phyloP scores from a whole-genome alignment of 2,888 invertebrate species.

The Pilophorus perplexus region DNA sequence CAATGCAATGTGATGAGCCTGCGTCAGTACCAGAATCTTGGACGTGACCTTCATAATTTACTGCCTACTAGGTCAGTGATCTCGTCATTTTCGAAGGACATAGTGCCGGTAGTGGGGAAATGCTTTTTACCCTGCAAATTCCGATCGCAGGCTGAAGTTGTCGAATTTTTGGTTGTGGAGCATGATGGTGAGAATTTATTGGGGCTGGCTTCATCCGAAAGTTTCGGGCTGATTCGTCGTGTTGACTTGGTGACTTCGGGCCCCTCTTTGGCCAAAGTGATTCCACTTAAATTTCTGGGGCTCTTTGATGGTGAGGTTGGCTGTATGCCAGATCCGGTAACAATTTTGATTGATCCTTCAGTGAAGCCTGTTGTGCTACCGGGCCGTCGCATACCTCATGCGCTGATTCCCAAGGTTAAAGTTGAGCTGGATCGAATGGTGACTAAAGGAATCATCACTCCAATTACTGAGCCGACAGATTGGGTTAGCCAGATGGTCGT shows the following conservation, averaged over 20 bases:
- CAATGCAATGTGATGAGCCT: neutral
- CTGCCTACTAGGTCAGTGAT: neutral
- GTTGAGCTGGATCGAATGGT: slow-evolving; percentile 45
- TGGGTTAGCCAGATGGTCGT: slow-evolving; percentile 39
- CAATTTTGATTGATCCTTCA: slow-evolving; percentile 4
- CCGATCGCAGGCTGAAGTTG: no score
- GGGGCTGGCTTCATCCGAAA: slow-evolving; percentile 9
- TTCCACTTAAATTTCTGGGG: neutral
- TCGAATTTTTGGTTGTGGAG: neutral
- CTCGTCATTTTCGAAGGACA: neutral
- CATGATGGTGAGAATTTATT: neutral
- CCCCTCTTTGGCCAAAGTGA: neutral
- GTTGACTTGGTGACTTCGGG: neutral
- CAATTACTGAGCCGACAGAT: slow-evolving; percentile 31
- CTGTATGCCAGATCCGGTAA: neutral
- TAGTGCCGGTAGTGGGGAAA: slow-evolving; percentile 9
- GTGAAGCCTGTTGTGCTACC: slow-evolving; percentile 33
- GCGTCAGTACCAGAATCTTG: neutral
- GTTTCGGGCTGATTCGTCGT: neutral
- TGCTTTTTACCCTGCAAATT: neutral
- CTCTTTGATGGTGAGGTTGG: neutral
- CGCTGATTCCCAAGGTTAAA: slow-evolving; percentile 37
- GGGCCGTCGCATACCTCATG: slow-evolving; percentile 17
- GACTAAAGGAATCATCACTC: slow-evolving; percentile 46
- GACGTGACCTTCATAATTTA: neutral